Base-by-base conservation (phyloP, 2,113 vertebrate species). In the Gadus macrocephalus region DNA sequence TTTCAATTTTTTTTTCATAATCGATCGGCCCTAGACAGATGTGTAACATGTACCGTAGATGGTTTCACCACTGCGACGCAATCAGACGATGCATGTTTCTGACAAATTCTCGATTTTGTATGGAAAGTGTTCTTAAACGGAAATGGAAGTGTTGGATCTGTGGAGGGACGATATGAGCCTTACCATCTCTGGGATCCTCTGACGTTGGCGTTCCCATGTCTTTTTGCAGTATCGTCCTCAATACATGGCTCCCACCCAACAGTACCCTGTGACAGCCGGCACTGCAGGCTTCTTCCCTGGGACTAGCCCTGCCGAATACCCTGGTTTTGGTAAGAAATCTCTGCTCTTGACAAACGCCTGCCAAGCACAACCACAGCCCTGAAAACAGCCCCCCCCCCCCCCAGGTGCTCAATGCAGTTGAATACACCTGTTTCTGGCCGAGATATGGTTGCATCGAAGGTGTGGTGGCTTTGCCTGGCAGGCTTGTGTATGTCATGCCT, bases 231-330 rank as follows among this genome's bases (percentile, higher is more conserved):
- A 96, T 84, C 96, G 96, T 69, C 70, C 93, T 58, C 93, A 93
- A 0, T 99, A 96, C 14, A 96, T 99, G 73, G 87, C 96, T 81
- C 92, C 94, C 0, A 93, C 95, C 66, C 96, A 96, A 80, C 96
- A 97, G 91, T 99, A 96, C 86, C 91, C 95, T 1, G 96, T 99
- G 82, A 91, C 95, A 78, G 92, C 93, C 0, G 92, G 95, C 5
- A 93, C 95, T 65, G 90, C 95, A 67, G 84, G 94, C 81, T 99
- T 95, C 92, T 99, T 95, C 80, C 88, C 94, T 16, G 94, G 95
- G 92, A 94, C 95, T 73, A 97, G 91, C 89, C 93, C 96, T 73
- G 95, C 96, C 73, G 96, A 98, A 69, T 97, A 94, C 67, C 82
- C 93, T 77, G 87, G 94, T 85, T 99, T 95, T 84, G 96, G 97